Conservation (phyloP, 2,888 invertebrate species). For the Diarsia brunnea region DNA sequence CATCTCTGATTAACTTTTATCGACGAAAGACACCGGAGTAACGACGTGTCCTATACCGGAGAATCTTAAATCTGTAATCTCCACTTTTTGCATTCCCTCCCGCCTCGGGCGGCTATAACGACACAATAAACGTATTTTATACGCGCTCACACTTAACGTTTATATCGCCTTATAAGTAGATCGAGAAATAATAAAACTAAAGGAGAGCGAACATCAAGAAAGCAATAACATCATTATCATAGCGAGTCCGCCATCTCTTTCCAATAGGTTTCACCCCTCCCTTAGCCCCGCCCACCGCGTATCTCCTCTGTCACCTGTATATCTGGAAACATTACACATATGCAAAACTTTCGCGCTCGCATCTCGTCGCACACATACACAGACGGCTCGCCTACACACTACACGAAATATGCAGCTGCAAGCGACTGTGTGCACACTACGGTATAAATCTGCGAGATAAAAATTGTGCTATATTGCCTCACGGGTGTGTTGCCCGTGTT, state of each 20-base stretch:
- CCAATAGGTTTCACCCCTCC: constrained; percentile 89
- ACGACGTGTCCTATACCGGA: constrained; percentile 76
- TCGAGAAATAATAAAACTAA: constrained; percentile 90
- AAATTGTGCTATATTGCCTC: constrained; percentile 88
- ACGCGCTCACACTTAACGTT: constrained; percentile 89
- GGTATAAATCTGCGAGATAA: constrained; percentile 90
- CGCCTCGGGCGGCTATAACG: constrained; percentile 81
- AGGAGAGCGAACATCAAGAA: constrained; percentile 89
- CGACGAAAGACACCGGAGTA: constrained; percentile 72
- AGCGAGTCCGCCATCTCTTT: constrained; percentile 90
- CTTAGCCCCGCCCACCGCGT: constrained; percentile 88
- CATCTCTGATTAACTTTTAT: constrained; percentile 83
- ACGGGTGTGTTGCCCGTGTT: constrained; percentile 78
- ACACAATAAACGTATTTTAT: constrained; percentile 90
- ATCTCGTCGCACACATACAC: constrained; percentile 76
- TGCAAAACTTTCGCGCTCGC: constrained; percentile 90
- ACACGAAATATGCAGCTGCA: constrained; percentile 70
- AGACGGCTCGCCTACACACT: constrained; percentile 69
- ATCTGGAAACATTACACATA: constrained; percentile 91
- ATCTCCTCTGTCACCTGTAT: constrained; percentile 90
- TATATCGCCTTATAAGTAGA: constrained; percentile 90
- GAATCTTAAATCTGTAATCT: constrained; percentile 87
- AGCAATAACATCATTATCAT: constrained; percentile 91
- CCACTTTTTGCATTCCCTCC: constrained; percentile 87
- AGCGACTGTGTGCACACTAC: constrained; percentile 70